These are phyloP conservation scores for Drosophila birchii DNA, from an alignment of 2,888 invertebrate species.

Conservation along the genomic window DNA sequence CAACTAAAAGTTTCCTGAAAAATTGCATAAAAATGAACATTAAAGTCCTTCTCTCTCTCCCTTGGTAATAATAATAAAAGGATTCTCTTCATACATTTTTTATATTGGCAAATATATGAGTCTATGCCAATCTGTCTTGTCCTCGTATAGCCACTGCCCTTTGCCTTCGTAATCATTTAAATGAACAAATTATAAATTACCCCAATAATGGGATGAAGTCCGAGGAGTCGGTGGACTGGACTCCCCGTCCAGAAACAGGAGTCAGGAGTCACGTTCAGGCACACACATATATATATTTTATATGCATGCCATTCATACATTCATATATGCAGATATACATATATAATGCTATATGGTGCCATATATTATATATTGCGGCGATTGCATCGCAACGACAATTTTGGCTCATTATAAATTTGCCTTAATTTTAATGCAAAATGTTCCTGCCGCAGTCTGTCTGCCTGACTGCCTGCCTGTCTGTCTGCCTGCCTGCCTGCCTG, in stretches of 20 bases:
- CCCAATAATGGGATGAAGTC: conserved; percentile 62
- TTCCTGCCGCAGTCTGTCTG: conserved; percentile 40
- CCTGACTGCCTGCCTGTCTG: not conserved
- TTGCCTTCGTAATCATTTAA: conserved; percentile 69
- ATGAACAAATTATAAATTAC: conserved; percentile 78
- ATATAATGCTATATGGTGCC: conserved; percentile 21
- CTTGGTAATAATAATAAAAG: conserved; percentile 1
- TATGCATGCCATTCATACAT: conserved; percentile 20
- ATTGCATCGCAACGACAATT: conserved; percentile 69
- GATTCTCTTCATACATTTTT: not conserved
- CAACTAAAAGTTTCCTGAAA: not conserved
- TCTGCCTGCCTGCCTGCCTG: not conserved
- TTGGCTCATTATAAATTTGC: conserved; percentile 78
- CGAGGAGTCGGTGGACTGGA: conserved; percentile 4
- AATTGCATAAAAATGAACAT: not conserved
- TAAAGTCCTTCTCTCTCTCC: not conserved
- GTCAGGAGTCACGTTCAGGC: conserved; percentile 39
- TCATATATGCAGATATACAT: conserved; percentile 26
- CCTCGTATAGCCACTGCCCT: conserved; percentile 6
- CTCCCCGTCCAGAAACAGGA: not conserved
- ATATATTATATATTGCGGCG: conserved; percentile 49
- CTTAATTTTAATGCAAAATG: conserved; percentile 78
- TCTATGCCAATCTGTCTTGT: conserved; percentile 22
- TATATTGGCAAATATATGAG: not conserved
- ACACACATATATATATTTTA: conserved; percentile 21